phyloP scores from a whole-genome alignment of 2,113 vertebrate species.

The Rhinolophus sinicus region DNA sequence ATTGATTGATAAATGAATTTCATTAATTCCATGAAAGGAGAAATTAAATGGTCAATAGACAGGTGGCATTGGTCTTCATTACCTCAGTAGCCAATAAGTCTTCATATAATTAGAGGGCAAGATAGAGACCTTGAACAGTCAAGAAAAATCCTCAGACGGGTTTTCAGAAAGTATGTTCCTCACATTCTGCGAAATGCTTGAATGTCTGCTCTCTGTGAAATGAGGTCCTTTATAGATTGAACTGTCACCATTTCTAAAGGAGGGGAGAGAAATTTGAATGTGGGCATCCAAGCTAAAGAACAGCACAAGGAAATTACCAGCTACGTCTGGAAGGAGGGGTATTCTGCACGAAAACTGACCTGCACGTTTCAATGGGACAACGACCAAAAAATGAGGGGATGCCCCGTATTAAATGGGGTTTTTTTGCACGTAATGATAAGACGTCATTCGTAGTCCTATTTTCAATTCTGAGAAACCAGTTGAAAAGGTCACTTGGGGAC shows the following conservation, averaged over 20 bases:
- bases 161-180: neutral
- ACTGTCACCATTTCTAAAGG: neutral
- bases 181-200: neutral
- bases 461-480: neutral
- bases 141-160: neutral
- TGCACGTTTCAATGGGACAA: neutral
- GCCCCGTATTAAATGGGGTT: neutral
- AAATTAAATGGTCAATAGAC: neutral
- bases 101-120: neutral
- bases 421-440: neutral
- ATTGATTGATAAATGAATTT: neutral
- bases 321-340: neutral
- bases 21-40: neutral
- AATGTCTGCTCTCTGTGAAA: too few species aligned
- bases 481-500: neutral
- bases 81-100: neutral
- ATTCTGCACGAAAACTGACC: too few species aligned
- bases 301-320: neutral
- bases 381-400: neutral
- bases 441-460: neutral
- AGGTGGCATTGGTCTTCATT: neutral
- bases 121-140: rapidly evolving
- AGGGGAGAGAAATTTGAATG: neutral
- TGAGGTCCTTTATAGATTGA: too few species aligned
- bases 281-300: neutral